These are phyloP conservation scores for Synanceia verrucosa DNA, from an alignment of 2,797 vertebrate species.

Conservation along the genomic window DNA sequence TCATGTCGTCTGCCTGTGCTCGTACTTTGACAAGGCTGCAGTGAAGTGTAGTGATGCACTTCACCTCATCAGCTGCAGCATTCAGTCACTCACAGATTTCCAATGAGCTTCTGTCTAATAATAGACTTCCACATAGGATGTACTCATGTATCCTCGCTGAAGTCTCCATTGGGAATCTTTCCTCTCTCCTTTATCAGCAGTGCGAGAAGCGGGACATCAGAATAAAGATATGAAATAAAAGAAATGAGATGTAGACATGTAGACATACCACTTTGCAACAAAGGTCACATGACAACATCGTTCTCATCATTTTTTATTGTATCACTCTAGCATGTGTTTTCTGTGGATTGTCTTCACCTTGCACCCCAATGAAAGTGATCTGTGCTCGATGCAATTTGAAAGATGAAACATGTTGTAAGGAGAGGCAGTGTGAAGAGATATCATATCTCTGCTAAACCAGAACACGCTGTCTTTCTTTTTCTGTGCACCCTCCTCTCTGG, in stretches of 20 bases:
- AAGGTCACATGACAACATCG: background rate
- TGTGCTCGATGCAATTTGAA: background rate
- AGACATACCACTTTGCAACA: background rate
- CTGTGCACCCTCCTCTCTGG: slow-evolving; percentile 4
- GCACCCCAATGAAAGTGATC: background rate
- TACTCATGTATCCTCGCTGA: slow-evolving; percentile 9
- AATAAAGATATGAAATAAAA: background rate
- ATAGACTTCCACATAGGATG: slow-evolving; percentile 13
- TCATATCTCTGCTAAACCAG: slow-evolving; percentile 7
- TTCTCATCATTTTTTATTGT: background rate
- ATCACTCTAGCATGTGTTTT: background rate
- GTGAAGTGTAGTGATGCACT: background rate
- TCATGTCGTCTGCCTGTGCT: background rate
- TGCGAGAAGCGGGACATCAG: background rate
- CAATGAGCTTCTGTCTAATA: slow-evolving; percentile 20
- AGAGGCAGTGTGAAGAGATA: background rate
- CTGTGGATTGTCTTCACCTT: background rate
- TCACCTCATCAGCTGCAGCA: background rate
- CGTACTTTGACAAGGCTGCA: background rate
- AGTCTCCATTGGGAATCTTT: slow-evolving; percentile 3
- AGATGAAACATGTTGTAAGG: background rate
- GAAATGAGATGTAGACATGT: background rate
- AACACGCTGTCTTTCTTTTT: slow-evolving; percentile 1
- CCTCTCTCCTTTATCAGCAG: background rate
- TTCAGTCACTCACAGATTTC: slow-evolving; percentile 17